Conservation (phyloP, 1,140 invertebrate species). For the Aphelenchoides fujianensis region DNA sequence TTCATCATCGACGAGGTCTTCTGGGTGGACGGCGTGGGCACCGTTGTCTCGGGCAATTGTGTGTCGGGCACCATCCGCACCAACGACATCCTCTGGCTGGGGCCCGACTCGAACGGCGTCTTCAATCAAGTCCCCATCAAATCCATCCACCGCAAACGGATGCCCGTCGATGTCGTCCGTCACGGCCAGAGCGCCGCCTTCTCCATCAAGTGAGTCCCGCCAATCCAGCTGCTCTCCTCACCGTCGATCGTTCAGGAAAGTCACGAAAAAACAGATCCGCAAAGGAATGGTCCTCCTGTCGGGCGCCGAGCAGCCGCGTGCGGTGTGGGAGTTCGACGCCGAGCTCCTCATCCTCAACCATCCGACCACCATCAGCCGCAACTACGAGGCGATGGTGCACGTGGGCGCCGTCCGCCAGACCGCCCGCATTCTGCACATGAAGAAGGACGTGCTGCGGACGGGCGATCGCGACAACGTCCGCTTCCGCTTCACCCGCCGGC, state of each 20-base stretch:
- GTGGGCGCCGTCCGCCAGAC: conserved; percentile 97
- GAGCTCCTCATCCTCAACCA: conserved; percentile 97
- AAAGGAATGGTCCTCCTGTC: conserved; percentile 99
- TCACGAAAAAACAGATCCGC: conserved; percentile 71
- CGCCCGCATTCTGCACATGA: conserved; percentile 86
- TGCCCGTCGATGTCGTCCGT: conserved; percentile 89
- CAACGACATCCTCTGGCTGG: conserved; percentile 86
- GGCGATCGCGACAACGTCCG: conserved; percentile 90
- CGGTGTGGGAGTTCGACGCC: conserved; percentile 98
- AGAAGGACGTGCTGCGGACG: conserved; percentile 87
- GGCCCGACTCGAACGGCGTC: conserved; percentile 87
- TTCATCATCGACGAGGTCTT: conserved; percentile 99
- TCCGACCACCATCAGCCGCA: conserved; percentile 92
- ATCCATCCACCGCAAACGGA: conserved; percentile 93
- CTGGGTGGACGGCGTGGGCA: conserved; percentile 86
- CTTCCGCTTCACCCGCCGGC: conserved; percentile 97
- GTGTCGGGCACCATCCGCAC: conserved; percentile 83
- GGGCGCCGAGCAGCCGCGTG: conserved; percentile 82
- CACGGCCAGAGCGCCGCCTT: conserved; percentile 98
- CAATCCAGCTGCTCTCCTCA: too few relatives aligned
- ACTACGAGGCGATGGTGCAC: conserved; percentile 99
- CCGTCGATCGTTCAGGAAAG: conserved; percentile 53
- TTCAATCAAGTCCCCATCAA: conserved; percentile 89
- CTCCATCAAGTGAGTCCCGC: conserved; percentile 80
- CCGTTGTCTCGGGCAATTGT: conserved; percentile 92